Evolutionary conservation across 2,888 invertebrate genomes (phyloP), one percentile per base, ranked within the genome.

Genomic region (Spatulosminthurus flaviceps): DNA sequence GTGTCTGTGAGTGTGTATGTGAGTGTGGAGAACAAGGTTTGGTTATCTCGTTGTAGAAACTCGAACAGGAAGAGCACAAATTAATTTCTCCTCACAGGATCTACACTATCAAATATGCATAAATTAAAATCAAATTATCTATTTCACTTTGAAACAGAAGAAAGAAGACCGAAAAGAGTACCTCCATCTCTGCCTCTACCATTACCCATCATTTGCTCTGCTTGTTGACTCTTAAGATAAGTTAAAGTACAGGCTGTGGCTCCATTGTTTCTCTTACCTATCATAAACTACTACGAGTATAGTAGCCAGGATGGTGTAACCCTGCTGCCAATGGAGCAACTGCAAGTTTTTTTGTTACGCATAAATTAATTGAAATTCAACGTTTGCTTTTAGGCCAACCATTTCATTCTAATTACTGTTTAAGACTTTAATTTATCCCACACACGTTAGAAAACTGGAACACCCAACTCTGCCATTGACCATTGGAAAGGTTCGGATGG

Each of bases 111-210:
- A 73, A 73, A 73, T 73, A 60, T 51, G 73, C 73, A 73, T 73
- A 73, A 73, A 73, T 73, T 73, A 73, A 73, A 73, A 73, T 73
- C 73, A 73, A 73, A 73, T 73, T 60, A 73, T 60, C 60, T 28
- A 34, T 24, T 73, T 26, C 64, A 64, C 26, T 60, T 73, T 64
- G 64, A 64, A 64, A 64, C 64, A 64, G 26, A 64, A 64, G 64
- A 64, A 64, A 64, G 26, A 22, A 24, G 64, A 9, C 64, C 64
- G 64, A 64, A 64, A 64, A 16, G 64, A 24, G 24, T 64, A 22
- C 26, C 64, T 64, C 2, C 26, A 22, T 64, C 64, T 64, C 64
- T 64, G 24, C 24, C 26, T 64, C 64, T 9, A 64, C 24, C 26
- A 64, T 64, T 24, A 22, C 64, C 64, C 64, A 64, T 64, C 64